Conservation (phyloP, 2,888 invertebrate species). For the Zootermopsis nevadensis region DNA sequence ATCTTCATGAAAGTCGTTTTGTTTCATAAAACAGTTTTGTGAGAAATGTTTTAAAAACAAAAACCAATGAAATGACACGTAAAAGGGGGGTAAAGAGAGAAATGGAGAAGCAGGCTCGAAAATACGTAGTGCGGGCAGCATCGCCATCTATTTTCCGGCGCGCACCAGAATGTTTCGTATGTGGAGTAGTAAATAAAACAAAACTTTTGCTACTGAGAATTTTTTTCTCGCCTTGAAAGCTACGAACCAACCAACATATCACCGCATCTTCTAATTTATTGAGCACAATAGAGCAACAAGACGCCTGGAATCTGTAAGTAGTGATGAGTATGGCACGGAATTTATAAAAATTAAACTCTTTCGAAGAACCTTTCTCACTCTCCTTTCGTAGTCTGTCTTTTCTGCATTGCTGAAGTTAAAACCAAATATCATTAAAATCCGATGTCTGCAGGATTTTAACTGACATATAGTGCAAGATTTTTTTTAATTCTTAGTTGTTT, state of each 20-base stretch:
- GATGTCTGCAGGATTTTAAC: no score
- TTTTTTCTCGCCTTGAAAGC: neutral
- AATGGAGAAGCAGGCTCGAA: neutral
- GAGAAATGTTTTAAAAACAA: neutral
- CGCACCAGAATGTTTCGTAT: conserved; percentile 1
- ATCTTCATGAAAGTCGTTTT: no score
- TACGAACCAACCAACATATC: conserved; percentile 6
- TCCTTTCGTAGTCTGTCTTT: no score
- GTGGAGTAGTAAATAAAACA: neutral
- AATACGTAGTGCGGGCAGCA: conserved; percentile 9
- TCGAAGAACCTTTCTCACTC: no score
- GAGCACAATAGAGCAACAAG: neutral
- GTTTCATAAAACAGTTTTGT: neutral
- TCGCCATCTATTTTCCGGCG: neutral
- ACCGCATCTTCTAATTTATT: conserved; percentile 25
- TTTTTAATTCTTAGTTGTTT: no score
- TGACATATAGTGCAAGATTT: no score
- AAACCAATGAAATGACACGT: conserved; percentile 1
- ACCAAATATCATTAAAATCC: no score
- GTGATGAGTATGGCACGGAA: no score
- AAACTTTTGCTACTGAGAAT: neutral
- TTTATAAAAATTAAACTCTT: no score
- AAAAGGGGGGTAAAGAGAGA: neutral
- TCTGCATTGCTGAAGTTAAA: no score
- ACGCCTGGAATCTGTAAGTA: neutral